Percentiles rank a stretch among this genome's conserved stretches.
These are phyloP conservation scores for Desoria tigrina DNA, from an alignment of 2,888 invertebrate species.

Conservation along the genomic window DNA sequence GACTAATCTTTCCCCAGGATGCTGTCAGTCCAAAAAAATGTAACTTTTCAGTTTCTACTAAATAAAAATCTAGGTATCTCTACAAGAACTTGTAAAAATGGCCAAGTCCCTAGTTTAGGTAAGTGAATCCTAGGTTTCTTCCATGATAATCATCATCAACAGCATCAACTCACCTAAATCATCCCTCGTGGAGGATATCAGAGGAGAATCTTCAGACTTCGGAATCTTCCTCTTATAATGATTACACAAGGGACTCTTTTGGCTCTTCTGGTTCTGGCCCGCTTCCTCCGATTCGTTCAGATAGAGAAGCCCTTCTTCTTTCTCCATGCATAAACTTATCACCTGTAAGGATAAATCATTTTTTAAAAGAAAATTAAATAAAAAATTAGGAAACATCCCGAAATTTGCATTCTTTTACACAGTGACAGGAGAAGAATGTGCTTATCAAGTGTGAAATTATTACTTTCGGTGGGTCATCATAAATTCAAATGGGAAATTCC, in stretches of 20 bases:
- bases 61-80: not conserved
- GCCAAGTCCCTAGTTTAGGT: not conserved
- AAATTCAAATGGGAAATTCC: too few species aligned
- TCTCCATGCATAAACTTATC: slow-evolving; percentile 49
- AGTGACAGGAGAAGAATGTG: not conserved
- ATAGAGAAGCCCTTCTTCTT: slow-evolving; percentile 26
- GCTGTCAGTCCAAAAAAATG: slow-evolving; percentile 6
- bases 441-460: slow-evolving; percentile 10
- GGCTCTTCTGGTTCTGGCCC: not conserved
- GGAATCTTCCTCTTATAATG: slow-evolving; percentile 71
- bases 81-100: not conserved
- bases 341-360: slow-evolving; percentile 41
- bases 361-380: slow-evolving; percentile 15
- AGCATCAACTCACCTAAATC: slow-evolving; percentile 51
- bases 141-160: not conserved
- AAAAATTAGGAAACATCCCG: too few species aligned
- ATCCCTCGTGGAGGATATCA: slow-evolving; percentile 54
- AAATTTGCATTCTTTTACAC: not conserved
- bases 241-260: slow-evolving; percentile 10
- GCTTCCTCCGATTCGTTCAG: not conserved
- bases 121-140: slow-evolving; percentile 4
- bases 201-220: slow-evolving; percentile 53
- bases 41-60: not conserved
- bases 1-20: not conserved
- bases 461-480: not conserved